Evolutionary conservation across 2,113 vertebrate genomes (phyloP).

Genomic region (Phyllostomus hastatus): DNA sequence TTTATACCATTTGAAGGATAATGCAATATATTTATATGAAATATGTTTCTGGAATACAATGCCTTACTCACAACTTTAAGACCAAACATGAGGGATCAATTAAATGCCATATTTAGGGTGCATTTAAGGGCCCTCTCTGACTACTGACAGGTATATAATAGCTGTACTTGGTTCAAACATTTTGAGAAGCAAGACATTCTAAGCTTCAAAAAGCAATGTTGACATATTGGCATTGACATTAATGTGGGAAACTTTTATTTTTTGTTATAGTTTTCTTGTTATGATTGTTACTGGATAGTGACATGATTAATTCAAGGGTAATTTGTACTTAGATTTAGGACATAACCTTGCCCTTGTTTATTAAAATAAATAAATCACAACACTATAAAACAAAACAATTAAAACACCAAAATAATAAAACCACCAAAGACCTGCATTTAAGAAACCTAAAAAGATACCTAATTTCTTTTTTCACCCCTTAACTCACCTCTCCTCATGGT

Average conservation of each 20-base stretch:
- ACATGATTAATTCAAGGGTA: conserved; percentile 29
- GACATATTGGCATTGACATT: not conserved
- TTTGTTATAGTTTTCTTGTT: not conserved
- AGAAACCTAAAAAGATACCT: not conserved
- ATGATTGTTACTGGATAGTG: not conserved
- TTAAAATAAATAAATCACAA: conserved; percentile 6
- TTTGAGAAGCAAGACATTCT: not conserved
- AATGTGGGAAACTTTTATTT: not conserved
- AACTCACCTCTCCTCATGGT: not conserved
- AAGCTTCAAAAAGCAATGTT: not conserved
- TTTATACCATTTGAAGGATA: not conserved
- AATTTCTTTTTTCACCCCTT: not conserved
- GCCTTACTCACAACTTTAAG: not conserved
- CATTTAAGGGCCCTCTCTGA: not conserved
- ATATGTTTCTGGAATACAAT: not conserved
- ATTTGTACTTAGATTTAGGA: not conserved
- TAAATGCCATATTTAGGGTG: not conserved
- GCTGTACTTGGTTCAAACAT: not conserved
- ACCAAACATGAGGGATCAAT: not conserved
- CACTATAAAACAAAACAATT: not conserved
- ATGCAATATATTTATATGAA: not conserved
- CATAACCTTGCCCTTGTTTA: not conserved
- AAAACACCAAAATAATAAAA: not conserved
- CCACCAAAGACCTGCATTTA: not conserved
- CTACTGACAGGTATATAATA: not conserved